phyloP scores from a whole-genome alignment of 2,113 vertebrate species.

The Tupaia chinensis region DNA sequence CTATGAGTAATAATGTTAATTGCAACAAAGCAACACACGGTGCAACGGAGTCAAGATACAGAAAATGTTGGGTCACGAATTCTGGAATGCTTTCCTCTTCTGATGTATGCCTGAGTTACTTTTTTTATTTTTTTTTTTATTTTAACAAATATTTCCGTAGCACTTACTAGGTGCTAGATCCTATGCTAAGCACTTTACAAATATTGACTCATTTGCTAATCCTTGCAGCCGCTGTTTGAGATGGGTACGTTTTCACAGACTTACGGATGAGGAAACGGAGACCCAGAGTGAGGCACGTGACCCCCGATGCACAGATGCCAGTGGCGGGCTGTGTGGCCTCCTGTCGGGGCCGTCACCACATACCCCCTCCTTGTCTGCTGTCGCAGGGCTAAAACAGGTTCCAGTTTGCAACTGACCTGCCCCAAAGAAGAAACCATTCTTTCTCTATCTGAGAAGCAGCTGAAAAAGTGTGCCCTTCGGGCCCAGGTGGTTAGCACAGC shows the following conservation, averaged over 20 bases:
- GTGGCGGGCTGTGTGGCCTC: too few relatives aligned
- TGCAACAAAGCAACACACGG: neutral
- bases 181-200: neutral
- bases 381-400: neutral
- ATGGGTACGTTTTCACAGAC: neutral
- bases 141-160: neutral
- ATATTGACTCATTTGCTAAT: neutral
- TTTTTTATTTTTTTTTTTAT: neutral
- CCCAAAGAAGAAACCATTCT: neutral
- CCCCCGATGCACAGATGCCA: too few relatives aligned
- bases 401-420: neutral
- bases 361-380: neutral
- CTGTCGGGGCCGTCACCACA: too few relatives aligned
- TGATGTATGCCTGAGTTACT: neutral
- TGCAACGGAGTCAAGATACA: neutral
- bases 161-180: neutral
- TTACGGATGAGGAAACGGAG: constrained; percentile 26
- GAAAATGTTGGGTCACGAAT: neutral
- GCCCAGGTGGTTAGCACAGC: too few relatives aligned
- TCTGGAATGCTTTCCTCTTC: neutral
- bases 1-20: neutral
- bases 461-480: neutral
- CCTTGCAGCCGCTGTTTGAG: neutral
- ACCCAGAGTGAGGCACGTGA: neutral
- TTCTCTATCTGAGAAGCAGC: neutral